These are phyloP conservation scores for Takifugu rubripes DNA, from an alignment of 2,797 vertebrate genomes.

Conservation along the genomic window DNA sequence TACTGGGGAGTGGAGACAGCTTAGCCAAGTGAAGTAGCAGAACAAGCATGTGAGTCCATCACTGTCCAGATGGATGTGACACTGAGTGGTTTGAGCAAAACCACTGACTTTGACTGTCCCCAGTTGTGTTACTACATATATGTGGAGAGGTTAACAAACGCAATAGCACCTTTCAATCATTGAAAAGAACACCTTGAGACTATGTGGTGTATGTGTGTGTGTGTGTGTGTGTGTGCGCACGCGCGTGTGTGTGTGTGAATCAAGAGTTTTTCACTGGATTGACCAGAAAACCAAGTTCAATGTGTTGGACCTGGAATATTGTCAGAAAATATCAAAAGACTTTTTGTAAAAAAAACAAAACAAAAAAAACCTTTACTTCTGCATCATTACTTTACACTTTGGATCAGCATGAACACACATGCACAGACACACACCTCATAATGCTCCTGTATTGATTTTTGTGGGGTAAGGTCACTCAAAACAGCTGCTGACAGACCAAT, in stretches of 20 bases:
- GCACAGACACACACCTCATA: conserved; percentile 17
- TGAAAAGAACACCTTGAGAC: conserved; percentile 60
- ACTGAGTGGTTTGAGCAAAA: conserved; percentile 9
- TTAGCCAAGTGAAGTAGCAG: conserved; percentile 53
- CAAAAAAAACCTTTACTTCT: conserved; percentile 22
- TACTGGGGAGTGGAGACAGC: conserved; percentile 16
- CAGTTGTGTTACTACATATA: conserved; percentile 1
- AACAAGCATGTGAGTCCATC: conserved; percentile 34
- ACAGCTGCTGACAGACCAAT: conserved; percentile 69
- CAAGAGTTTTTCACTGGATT: conserved; percentile 55
- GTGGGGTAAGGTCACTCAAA: conserved; percentile 65
- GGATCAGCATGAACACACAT: conserved; percentile 14
- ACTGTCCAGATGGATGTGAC: not conserved
- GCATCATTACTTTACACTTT: conserved; percentile 39
- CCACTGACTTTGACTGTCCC: conserved; percentile 3
- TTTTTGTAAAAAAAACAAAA: conserved; percentile 34
- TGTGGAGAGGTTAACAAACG: conserved; percentile 55
- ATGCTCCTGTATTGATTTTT: conserved; percentile 67
- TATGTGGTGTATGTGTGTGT: conserved; percentile 6
- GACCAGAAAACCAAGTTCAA: conserved; percentile 43
- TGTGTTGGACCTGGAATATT: conserved; percentile 49
- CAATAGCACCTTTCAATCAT: conserved; percentile 57
- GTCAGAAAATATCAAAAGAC: conserved; percentile 34
- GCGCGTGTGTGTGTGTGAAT: conserved; percentile 10
- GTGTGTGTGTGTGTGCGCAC: conserved; percentile 22